Evolutionary conservation across 2,888 invertebrate species (phyloP).

Genomic region (Ormyrus nitidulus): DNA sequence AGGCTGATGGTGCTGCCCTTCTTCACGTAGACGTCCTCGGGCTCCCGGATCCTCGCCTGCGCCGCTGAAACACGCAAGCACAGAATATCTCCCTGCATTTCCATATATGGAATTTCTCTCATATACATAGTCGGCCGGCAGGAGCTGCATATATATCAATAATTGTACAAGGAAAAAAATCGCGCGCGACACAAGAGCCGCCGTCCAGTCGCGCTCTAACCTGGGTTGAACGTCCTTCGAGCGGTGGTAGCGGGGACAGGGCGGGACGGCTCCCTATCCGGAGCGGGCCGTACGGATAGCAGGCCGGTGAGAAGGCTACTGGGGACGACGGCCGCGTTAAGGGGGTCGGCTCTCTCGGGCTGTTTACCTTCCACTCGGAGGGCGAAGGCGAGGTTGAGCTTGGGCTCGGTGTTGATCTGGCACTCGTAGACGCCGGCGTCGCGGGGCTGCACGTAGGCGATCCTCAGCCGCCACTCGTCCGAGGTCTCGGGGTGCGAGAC

Average conservation of each 20-base stretch:
- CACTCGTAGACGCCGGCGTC: constrained; percentile 93
- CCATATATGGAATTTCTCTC: no score
- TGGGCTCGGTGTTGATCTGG: constrained; percentile 92
- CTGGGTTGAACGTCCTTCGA: constrained; percentile 72
- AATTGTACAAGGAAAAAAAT: neutral
- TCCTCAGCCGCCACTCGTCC: constrained; percentile 91
- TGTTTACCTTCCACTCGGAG: constrained; percentile 87
- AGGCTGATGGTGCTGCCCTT: constrained; percentile 93
- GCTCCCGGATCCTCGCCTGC: constrained; percentile 89
- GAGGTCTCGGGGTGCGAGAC: constrained; percentile 89
- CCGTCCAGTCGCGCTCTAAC: constrained; percentile 65
- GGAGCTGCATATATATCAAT: no score
- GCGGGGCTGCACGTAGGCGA: constrained; percentile 88
- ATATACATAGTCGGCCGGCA: no score
- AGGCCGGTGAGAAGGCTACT: no score
- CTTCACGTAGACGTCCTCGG: constrained; percentile 91
- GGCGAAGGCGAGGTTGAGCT: constrained; percentile 89
- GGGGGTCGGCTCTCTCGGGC: no score
- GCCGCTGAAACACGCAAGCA: constrained; percentile 82
- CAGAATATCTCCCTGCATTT: no score
- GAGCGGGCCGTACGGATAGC: constrained; percentile 63
- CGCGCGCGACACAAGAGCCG: neutral
- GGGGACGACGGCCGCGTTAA: neutral
- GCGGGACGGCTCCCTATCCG: constrained; percentile 65
- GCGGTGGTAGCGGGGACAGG: constrained; percentile 71